Conservation (phyloP, 2,888 invertebrate genomes). For the Plagiodera versicolora region DNA sequence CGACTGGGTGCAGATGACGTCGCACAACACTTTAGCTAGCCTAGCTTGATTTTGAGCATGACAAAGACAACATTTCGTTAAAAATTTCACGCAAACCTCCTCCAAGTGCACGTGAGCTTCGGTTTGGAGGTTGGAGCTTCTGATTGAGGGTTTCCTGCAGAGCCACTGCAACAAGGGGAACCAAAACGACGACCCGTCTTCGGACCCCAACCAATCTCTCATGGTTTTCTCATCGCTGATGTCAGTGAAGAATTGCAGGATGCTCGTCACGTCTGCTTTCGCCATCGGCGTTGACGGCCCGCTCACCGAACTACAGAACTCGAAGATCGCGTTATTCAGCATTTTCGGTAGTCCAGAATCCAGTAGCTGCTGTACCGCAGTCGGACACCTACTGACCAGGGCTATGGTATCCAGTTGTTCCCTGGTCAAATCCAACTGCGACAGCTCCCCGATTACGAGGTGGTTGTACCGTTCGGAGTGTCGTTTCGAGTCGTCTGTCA, state of each 20-base stretch:
- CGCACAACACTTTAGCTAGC: conserved; percentile 77
- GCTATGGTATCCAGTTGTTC: conserved; percentile 77
- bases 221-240: conserved; percentile 79
- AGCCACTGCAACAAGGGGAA: conserved; percentile 75
- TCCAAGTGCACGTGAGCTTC: conserved; percentile 64
- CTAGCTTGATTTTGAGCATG: conserved; percentile 80
- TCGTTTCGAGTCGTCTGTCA: conserved; percentile 71
- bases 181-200: conserved; percentile 85
- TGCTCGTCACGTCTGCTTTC: conserved; percentile 63
- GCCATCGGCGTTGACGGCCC: conserved; percentile 55
- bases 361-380: conserved; percentile 73
- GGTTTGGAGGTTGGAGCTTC: conserved; percentile 46
- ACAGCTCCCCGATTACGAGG: conserved; percentile 60
- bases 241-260: conserved; percentile 80
- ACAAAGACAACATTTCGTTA: conserved; percentile 81
- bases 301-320: conserved; percentile 48
- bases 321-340: conserved; percentile 64
- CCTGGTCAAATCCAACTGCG: conserved; percentile 61
- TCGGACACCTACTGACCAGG: conserved; percentile 78
- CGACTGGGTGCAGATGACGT: conserved; percentile 69
- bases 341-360: conserved; percentile 73
- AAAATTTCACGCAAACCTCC: conserved; percentile 77
- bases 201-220: conserved; percentile 85
- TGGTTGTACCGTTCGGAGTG: conserved; percentile 62
- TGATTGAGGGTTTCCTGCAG: conserved; percentile 56